These are phyloP conservation scores for Gasterosteus nipponicus DNA, from an alignment of 2,113 vertebrate species.

Conservation along the genomic window DNA sequence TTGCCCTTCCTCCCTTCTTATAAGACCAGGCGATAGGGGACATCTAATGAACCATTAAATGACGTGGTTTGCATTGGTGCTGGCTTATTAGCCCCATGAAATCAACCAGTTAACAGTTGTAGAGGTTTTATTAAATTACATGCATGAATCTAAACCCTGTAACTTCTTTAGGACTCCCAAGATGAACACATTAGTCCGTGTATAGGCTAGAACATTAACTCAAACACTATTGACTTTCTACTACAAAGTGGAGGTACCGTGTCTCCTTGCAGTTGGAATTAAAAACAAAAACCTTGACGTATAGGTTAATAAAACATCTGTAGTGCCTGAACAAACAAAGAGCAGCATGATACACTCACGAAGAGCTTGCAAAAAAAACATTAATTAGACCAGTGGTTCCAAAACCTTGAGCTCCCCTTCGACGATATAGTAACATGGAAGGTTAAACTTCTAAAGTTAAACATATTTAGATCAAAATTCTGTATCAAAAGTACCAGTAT, in stretches of 20 bases:
- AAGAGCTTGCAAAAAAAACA: slow-evolving; percentile 2
- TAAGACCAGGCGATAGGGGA: slow-evolving; percentile 29
- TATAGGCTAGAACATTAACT: not conserved
- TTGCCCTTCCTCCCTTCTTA: slow-evolving; percentile 79
- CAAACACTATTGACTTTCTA: not conserved
- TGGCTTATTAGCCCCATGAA: not conserved
- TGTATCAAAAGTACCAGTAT: not conserved
- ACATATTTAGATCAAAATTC: not conserved
- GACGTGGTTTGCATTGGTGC: not conserved
- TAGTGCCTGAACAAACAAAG: slow-evolving; percentile 4
- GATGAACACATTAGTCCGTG: not conserved
- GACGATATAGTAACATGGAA: too few relatives aligned
- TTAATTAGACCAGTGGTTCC: not conserved
- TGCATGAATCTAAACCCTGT: not conserved
- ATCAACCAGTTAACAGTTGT: not conserved
- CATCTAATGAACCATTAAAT: not conserved
- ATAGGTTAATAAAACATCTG: slow-evolving; percentile 6
- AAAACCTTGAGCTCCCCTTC: too few relatives aligned
- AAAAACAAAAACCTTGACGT: not conserved
- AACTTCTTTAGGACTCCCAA: not conserved
- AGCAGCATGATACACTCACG: not conserved
- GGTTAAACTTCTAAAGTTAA: too few relatives aligned
- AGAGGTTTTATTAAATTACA: not conserved
- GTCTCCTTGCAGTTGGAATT: not conserved
- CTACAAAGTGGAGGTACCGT: too few relatives aligned